Conservation (phyloP, 2,888 invertebrate genomes). For the Rhagium mordax region DNA sequence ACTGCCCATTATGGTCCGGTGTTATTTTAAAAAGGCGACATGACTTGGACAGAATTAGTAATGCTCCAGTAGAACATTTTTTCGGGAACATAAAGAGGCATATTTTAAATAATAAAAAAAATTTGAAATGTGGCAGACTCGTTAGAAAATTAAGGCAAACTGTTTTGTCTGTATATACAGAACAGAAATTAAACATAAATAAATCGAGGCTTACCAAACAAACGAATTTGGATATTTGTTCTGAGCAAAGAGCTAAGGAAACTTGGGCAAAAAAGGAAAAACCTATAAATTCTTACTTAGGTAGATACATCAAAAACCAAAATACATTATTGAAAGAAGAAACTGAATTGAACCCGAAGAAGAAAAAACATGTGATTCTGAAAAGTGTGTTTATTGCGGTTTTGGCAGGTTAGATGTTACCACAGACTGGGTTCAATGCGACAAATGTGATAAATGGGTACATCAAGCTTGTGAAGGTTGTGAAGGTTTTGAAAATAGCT, state of each 20-base stretch:
- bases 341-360: neutral
- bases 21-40: neutral
- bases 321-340: neutral
- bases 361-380: neutral
- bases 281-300: neutral
- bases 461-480: neutral
- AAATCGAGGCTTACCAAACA: neutral
- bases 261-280: neutral
- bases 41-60: neutral
- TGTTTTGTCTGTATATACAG: neutral
- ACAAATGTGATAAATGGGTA: neutral
- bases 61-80: neutral
- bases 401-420: neutral
- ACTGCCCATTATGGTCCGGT: conserved; percentile 1
- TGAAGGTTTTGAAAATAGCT: neutral
- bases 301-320: neutral
- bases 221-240: neutral
- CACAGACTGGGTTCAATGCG: neutral
- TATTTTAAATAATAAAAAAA: conserved; percentile 1
- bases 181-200: neutral
- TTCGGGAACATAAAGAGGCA: neutral
- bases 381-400: conserved; percentile 9
- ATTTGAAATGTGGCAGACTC: neutral
- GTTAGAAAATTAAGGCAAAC: conserved; percentile 3
- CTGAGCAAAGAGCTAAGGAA: neutral